These are phyloP conservation scores for Pteronotus mesoamericanus DNA, from an alignment of 2,797 vertebrate genomes.

Conservation along the genomic window DNA sequence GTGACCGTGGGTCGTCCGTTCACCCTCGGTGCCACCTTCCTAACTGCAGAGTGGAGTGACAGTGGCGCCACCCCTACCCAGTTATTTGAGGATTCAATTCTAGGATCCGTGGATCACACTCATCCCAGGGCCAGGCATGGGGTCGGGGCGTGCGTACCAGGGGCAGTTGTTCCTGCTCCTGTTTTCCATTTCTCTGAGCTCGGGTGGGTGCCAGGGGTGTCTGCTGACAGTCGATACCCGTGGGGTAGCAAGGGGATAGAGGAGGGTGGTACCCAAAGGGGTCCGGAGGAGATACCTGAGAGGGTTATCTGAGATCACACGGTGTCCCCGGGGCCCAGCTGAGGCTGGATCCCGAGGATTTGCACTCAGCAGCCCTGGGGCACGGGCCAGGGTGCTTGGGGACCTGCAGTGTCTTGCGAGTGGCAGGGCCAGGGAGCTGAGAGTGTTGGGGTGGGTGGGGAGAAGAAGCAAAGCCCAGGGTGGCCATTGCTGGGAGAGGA, in stretches of 20 bases:
- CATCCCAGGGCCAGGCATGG: background rate
- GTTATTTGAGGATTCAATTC: background rate
- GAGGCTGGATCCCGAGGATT: background rate
- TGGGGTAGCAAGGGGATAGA: background rate
- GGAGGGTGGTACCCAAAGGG: background rate
- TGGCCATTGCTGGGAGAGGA: background rate
- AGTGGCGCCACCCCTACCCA: background rate
- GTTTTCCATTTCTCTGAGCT: background rate
- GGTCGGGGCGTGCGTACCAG: rapidly evolving
- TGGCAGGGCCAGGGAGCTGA: background rate
- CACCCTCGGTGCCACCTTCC: background rate
- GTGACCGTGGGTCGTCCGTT: background rate
- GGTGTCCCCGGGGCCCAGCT: too few species aligned
- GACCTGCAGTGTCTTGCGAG: background rate
- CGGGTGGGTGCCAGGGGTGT: rapidly evolving
- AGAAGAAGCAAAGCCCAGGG: background rate
- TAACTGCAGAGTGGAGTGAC: background rate
- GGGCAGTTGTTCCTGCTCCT: background rate
- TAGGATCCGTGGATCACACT: rapidly evolving
- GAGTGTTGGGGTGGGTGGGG: rapidly evolving
- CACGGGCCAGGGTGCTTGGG: rapidly evolving
- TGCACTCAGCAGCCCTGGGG: background rate
- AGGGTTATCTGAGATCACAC: background rate
- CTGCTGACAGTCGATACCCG: background rate
- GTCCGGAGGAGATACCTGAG: rapidly evolving